Evolutionary conservation across 92 coral and sea anemone genomes (phyloP).

Genomic region (Epizoanthus illoricatus): DNA sequence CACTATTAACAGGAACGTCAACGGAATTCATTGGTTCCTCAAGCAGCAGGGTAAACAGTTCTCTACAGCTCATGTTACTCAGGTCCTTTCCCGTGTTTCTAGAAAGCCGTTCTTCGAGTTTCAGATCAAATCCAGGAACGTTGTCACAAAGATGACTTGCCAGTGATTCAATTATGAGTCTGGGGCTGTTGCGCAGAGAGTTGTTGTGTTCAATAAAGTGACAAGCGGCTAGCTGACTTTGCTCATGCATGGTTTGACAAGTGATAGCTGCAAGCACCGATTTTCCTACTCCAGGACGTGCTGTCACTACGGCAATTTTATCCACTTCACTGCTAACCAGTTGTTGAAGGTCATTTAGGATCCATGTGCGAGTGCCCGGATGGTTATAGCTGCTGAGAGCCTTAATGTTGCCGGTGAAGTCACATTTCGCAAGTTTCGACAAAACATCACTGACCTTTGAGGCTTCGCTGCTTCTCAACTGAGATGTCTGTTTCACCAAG

Average conservation of each 20-base stretch:
- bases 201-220: conserved; percentile 65
- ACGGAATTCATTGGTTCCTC: conserved; percentile 30
- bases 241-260: conserved; percentile 45
- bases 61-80: conserved; percentile 13
- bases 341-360: conserved; percentile 51
- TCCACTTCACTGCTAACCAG: conserved; percentile 45
- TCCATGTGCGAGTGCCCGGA: conserved; percentile 64
- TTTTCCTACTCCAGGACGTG: conserved; percentile 72
- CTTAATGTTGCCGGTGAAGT: conserved; percentile 53
- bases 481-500: not conserved
- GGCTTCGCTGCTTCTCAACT: not conserved
- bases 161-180: conserved; percentile 61
- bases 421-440: conserved; percentile 52
- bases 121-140: conserved; percentile 53
- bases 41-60: conserved; percentile 22
- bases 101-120: conserved; percentile 51
- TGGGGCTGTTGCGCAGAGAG: conserved; percentile 54
- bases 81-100: conserved; percentile 27
- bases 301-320: conserved; percentile 53
- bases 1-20: not conserved
- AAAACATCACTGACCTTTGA: conserved; percentile 1
- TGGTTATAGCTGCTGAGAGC: conserved; percentile 29
- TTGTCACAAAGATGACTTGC: conserved; percentile 58
- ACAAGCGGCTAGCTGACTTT: conserved; percentile 51
- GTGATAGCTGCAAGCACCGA: conserved; percentile 62